Percentiles rank a stretch among this genome's conserved stretches.
Evolutionary conservation across 2,888 invertebrate species (phyloP).

Genomic region (Boloria euphrosyne): DNA sequence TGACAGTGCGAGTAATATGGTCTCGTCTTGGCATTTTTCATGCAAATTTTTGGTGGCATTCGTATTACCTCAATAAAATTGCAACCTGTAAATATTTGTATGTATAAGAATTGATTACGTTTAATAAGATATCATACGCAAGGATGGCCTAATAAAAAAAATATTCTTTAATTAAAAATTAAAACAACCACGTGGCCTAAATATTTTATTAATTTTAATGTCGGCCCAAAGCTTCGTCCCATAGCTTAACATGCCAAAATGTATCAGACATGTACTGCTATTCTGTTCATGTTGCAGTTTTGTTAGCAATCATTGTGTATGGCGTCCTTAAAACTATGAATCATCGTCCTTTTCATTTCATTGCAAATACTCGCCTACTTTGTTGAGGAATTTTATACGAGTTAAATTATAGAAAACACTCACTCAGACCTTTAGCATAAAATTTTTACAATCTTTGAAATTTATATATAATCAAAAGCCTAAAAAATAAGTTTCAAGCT

Average conservation of each 20-base stretch:
- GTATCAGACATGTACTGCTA: not conserved
- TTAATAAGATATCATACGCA: too few relatives aligned
- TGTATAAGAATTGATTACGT: too few relatives aligned
- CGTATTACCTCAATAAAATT: too few relatives aligned
- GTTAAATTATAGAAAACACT: not conserved
- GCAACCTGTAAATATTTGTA: too few relatives aligned
- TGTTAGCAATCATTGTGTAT: slow-evolving; percentile 3
- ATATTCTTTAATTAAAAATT: not conserved
- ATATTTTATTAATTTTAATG: not conserved
- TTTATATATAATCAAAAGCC: too few relatives aligned
- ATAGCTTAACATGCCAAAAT: not conserved
- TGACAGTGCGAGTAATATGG: too few relatives aligned
- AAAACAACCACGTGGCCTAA: not conserved
- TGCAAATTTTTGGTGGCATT: too few relatives aligned
- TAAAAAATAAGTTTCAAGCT: too few relatives aligned
- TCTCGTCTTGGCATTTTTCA: too few relatives aligned
- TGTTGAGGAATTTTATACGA: not conserved
- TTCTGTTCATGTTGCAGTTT: slow-evolving; percentile 7
- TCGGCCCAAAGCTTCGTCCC: not conserved
- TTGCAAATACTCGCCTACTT: slow-evolving; percentile 1
- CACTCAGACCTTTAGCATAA: too few relatives aligned
- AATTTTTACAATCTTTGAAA: too few relatives aligned
- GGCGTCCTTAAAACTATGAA: slow-evolving; percentile 13
- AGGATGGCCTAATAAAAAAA: not conserved
- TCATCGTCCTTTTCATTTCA: slow-evolving; percentile 5